Evolutionary conservation across 2,888 invertebrate genomes (phyloP), one percentile per base, ranked within the genome.

Genomic region (Cephus spinipes): DNA sequence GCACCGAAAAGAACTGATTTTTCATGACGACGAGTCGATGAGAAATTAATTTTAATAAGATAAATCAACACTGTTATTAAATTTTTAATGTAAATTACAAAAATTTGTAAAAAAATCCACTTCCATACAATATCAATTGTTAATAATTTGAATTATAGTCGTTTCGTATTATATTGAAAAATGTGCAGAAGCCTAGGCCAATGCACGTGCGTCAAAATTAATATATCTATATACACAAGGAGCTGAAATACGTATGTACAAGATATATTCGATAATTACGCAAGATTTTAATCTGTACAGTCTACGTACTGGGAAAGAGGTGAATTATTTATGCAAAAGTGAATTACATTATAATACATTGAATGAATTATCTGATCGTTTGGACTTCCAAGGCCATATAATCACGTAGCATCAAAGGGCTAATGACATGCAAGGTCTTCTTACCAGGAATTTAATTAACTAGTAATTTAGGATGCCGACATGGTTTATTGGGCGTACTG

Each of bases 401-500:
- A 23, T 55, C 23, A 55, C 55, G 55, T 9, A 55, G 55, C 23
- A 23, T 36, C 34, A 12, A 35, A 74, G 34, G 11, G 35, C 74
- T 34, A 33, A 74, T 36, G 74, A 33, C 74, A 33, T 33, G 74
- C 74, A 33, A 35, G 23, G 35, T 74, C 74, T 71, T 3, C 33
- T 71, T 71, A 71, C 71, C 71, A 71, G 71, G 71, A 71, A 71
- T 71, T 71, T 71, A 71, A 71, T 71, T 32, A 71, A 71, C 4
- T 33, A 71, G 71, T 71, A 32, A 71, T 71, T 71, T 71, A 71
- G 31, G 12, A 71, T 15, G 71, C 71, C 32, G 71, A 71, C 71
- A 15, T 55, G 23, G 55, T 55, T 55, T 55, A 55, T 55, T 55
- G 23, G 55, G 55, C 55, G 32, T 71, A 71, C 71, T 33, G 76